Base-by-base conservation (phyloP, 1,140 invertebrate species). In the Drusus annulatus region DNA sequence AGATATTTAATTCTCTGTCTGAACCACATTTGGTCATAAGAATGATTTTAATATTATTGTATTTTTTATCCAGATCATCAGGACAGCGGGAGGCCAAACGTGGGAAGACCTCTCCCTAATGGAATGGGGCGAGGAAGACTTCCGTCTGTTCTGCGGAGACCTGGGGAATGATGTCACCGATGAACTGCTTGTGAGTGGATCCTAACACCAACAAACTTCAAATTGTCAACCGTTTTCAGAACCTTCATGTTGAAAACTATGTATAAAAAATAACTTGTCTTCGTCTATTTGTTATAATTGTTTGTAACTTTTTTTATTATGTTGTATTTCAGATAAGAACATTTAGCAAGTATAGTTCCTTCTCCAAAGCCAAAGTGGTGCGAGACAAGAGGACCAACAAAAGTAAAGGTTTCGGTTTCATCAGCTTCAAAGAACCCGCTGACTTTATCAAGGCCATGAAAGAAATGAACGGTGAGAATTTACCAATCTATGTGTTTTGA, bases 141-240 rank as follows among this genome's bases (percentile, higher is more conserved):
- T 98, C 88, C 91, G 98, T 81, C 95, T 99, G 87, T 99, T 99
- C 88, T 99, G 98, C 88, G 99, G 99, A 50, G 99, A 99, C 92
- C 90, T 99, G 6, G 99, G 99, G 3, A 99, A 99, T 88, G 98
- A 99, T 89, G 98, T 99, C 0, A 99, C 98, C 0, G 98, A 99
- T 86, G 98, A 99, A 87, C 92, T 98, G 63, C 89, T 99, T 10
- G 94, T 95, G 0, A 86, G 74, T 62, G 8, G 23, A 60, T 7
- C 19, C 58, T 45, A 13, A 13, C 36, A 45, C 36, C 36, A 45
- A n/a, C n/a, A n/a, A n/a, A n/a, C n/a, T n/a, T n/a, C n/a, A n/a
- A n/a, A n/a, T n/a, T n/a, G n/a, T n/a, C n/a, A n/a, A n/a, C n/a
- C n/a, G n/a, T n/a, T n/a, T n/a, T n/a, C n/a, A n/a, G n/a, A n/a